phyloP scores from a whole-genome alignment of 2,888 invertebrate species.

The Brachylomia viminalis region DNA sequence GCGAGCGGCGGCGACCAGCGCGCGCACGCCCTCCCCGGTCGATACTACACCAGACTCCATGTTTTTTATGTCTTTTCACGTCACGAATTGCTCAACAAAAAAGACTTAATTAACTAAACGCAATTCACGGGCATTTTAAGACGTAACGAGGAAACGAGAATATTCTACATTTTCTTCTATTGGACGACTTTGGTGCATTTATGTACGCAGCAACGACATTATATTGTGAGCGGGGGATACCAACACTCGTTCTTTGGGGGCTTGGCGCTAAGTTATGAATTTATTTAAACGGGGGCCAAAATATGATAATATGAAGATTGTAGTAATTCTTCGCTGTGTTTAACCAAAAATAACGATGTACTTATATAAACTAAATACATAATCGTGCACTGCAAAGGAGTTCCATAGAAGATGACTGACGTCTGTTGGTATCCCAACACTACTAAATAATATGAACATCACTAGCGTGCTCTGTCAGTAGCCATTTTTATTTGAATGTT shows the following conservation, averaged over 20 bases:
- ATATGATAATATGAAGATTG: not conserved
- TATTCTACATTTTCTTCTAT: constrained; percentile 43
- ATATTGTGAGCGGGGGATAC: constrained; percentile 22
- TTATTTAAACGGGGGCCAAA: not conserved
- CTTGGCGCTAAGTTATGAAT: constrained; percentile 49
- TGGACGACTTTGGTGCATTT: constrained; percentile 33
- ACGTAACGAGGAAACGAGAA: constrained; percentile 63
- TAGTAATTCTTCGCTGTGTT: not conserved
- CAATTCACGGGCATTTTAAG: constrained; percentile 70
- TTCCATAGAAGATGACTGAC: not conserved
- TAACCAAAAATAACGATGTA: not conserved
- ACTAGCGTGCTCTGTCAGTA: no score
- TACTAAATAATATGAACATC: no score
- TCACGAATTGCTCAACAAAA: constrained; percentile 86
- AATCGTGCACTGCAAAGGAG: not conserved
- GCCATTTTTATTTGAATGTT: no score
- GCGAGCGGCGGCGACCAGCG: constrained; percentile 76
- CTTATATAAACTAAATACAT: not conserved
- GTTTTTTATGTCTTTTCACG: constrained; percentile 89
- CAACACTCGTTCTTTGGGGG: constrained; percentile 16
- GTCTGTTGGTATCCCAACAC: no score
- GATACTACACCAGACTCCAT: constrained; percentile 89
- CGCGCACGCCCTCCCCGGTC: constrained; percentile 86
- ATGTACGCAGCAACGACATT: constrained; percentile 12
- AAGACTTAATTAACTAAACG: constrained; percentile 82